Base-by-base conservation (phyloP, 35 echinoderm and acorn worm genomes). In the Holothuria glaberrima region DNA sequence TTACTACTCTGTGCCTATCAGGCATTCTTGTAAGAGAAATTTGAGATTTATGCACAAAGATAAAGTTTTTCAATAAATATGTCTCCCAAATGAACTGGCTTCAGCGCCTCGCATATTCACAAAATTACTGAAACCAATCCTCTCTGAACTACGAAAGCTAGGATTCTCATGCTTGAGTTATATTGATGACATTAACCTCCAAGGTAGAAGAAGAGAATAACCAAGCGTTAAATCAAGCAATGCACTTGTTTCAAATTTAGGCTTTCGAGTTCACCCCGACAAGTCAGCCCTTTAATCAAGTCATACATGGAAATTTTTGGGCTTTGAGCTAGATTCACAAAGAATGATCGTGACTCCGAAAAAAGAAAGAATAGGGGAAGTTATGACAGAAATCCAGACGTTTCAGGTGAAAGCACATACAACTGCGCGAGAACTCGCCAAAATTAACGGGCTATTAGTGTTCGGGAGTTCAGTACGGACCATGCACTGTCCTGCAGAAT, bases 21-120 rank as follows among this genome's bases (percentile, higher is more conserved):
- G 22, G 2, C 12, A 56, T 19, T 32, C 67, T 3, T 28, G 22
- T 54, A 30, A 16, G n/a, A 89, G 75, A 89, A 75, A 88, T 56
- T 46, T 89, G 17, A 68, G 46, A 44, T 75, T 89, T 52, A 54
- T 34, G 30, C 73, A 24, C 10, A 73, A 75, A 28, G 87, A 63
- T 28, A 36, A 75, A 24, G 18, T 75, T 56, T 89, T 48, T 45
- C 67, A 89, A 29, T 89, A 73, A 35, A 89, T 68, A 50, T 72
- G 66, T 76, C 52, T 89, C 12, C 87, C 87, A 35, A 89, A 89
- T 89, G 87, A 68, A 7, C 71, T 89, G n/a, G 87, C 68, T 21
- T 76, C 68, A 41, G 87, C 68, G 1, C 87, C 87, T 68, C 33
- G 87, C 20, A n/a, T n/a, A n/a, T n/a, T n/a, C n/a, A n/a, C n/a